phyloP scores from a whole-genome alignment of 2,113 vertebrate species.

The Malurus alboscapulatus region DNA sequence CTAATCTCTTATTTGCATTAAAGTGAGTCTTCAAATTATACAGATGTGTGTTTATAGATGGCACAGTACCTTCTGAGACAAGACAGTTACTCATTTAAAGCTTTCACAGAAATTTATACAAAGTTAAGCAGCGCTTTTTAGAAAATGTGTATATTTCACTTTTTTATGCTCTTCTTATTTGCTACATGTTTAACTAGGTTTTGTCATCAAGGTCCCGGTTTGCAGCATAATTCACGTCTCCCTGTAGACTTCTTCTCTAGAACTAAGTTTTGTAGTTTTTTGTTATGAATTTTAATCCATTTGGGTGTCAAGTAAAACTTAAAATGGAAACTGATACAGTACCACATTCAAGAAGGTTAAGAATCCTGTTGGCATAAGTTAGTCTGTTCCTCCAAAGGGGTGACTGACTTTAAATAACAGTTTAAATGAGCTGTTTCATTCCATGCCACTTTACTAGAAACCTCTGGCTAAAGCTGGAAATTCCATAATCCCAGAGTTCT shows the following conservation, averaged over 20 bases:
- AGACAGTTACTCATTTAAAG: conserved; percentile 57
- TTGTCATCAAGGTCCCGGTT: conserved; percentile 45
- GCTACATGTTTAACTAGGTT: conserved; percentile 39
- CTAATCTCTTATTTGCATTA: conserved; percentile 97
- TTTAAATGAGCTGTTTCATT: not conserved
- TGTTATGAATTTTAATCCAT: not conserved
- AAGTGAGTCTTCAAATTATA: conserved; percentile 84
- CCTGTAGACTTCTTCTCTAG: not conserved
- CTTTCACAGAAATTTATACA: conserved; percentile 22
- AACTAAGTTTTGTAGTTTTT: not conserved
- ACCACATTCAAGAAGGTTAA: not conserved
- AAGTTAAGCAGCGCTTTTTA: conserved; percentile 47
- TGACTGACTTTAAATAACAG: not conserved
- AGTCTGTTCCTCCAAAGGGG: not conserved
- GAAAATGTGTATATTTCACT: conserved; percentile 41
- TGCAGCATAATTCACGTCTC: conserved; percentile 29
- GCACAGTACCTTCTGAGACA: conserved; percentile 52
- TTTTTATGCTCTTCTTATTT: conserved; percentile 38
- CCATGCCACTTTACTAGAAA: not conserved
- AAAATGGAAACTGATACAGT: not conserved
- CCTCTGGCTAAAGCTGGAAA: not conserved
- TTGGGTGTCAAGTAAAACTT: not conserved
- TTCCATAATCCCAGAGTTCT: not conserved
- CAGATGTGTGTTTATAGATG: conserved; percentile 66
- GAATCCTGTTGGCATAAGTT: not conserved